A percentile compares a stretch with the other conserved stretches of the same genome.
These are phyloP conservation scores for Coilia nasus DNA, from an alignment of 2,797 vertebrate species.

Conservation along the genomic window DNA sequence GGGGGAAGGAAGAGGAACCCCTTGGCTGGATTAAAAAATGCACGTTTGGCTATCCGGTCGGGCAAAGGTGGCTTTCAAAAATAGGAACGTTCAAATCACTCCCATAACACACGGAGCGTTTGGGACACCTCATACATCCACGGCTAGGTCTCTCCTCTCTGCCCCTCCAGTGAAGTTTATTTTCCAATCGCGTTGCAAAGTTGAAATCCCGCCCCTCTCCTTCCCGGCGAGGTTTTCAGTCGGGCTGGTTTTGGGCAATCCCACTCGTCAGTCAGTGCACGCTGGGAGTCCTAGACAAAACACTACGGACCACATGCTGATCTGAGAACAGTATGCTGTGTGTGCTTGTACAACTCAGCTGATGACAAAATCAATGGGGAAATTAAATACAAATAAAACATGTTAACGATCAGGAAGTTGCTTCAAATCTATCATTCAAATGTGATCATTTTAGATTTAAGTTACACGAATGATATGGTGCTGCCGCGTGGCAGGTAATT, in stretches of 20 bases:
- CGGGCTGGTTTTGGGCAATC: neutral
- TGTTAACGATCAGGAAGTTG: too few relatives aligned
- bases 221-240: slow-evolving; percentile 4
- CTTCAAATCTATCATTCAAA: too few relatives aligned
- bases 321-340: neutral
- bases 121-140: slow-evolving; percentile 20
- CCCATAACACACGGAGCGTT: neutral
- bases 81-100: slow-evolving; percentile 13
- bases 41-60: neutral
- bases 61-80: slow-evolving; percentile 15
- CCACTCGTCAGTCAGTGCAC: slow-evolving; percentile 21
- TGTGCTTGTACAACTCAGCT: neutral
- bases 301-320: neutral
- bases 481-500: neutral
- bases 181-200: slow-evolving; percentile 28
- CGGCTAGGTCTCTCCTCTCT: neutral
- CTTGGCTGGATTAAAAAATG: neutral
- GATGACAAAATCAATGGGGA: neutral
- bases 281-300: neutral
- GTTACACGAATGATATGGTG: too few relatives aligned
- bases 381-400: too few relatives aligned
- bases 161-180: slow-evolving; percentile 4
- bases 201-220: slow-evolving; percentile 43
- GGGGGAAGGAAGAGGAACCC: neutral
- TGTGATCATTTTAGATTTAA: too few relatives aligned